phyloP scores from a whole-genome alignment of 30 jellyfish, hydroid and myxozoan species.

The Clytia hemisphaerica region DNA sequence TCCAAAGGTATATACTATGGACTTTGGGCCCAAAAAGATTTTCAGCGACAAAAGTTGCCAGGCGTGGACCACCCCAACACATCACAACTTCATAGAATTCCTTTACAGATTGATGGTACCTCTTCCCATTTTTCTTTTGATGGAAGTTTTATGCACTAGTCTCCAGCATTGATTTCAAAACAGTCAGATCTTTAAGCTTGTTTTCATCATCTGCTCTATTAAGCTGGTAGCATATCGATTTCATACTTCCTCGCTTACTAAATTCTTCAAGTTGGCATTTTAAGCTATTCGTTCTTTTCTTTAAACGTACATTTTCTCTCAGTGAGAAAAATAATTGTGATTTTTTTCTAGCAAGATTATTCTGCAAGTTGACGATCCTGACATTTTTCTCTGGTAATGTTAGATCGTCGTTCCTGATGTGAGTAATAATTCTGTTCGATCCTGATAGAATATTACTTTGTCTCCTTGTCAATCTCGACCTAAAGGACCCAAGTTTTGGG shows the following conservation, averaged over 20 bases:
- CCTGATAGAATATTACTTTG: no score
- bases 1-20: neutral
- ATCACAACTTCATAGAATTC: neutral
- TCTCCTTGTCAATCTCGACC: neutral
- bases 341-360: neutral
- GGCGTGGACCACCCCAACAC: slow-evolving; percentile 1
- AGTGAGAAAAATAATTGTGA: no score
- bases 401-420: no score
- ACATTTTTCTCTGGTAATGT: no score
- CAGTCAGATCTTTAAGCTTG: neutral
- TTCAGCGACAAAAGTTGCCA: neutral
- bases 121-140: neutral
- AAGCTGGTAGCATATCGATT: slow-evolving; percentile 3
- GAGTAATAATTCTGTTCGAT: no score
- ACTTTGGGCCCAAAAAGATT: neutral
- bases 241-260: neutral
- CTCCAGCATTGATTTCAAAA: slow-evolving; percentile 4
- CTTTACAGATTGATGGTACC: neutral
- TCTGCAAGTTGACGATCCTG: neutral
- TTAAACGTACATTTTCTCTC: no score
- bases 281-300: no score
- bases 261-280: neutral
- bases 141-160: slow-evolving; percentile 12
- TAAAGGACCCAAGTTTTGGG: neutral
- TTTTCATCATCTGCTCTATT: neutral